These are phyloP conservation scores for Lutjanus argentimaculatus DNA, from an alignment of 2,797 vertebrate genomes.

Conservation along the genomic window DNA sequence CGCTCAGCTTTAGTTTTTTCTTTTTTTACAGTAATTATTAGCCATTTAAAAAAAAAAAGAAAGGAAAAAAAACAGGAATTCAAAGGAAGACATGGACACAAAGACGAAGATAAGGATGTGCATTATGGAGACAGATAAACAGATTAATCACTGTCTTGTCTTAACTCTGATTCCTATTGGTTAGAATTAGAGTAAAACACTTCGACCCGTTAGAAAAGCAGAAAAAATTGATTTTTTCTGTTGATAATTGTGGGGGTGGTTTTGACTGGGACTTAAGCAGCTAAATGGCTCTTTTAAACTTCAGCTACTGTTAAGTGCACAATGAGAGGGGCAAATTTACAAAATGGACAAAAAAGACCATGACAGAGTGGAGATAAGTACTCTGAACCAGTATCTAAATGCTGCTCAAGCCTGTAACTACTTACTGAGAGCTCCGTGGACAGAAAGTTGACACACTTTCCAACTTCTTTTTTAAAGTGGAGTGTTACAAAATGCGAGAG, in stretches of 20 bases:
- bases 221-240: constrained; percentile 12
- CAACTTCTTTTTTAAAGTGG: neutral
- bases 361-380: constrained; percentile 1
- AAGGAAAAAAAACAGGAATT: constrained; percentile 7
- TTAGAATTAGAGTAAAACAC: neutral
- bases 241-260: constrained; percentile 9
- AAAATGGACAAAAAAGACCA: constrained; percentile 3
- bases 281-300: constrained; percentile 12
- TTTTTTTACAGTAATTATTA: neutral
- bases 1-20: constrained; percentile 10
- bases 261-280: neutral
- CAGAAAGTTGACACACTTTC: neutral
- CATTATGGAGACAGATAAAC: constrained; percentile 1
- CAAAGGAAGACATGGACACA: neutral
- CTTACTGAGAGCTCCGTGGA: neutral
- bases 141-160: constrained; percentile 9
- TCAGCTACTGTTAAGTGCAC: constrained; percentile 1
- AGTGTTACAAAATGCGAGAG: neutral
- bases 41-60: no score
- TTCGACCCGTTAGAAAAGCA: constrained; percentile 1
- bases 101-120: neutral
- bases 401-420: neutral
- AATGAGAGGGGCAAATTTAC: neutral
- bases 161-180: neutral
- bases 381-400: neutral